These are phyloP conservation scores for Drosophila flavopinicola DNA, from an alignment of 2,888 invertebrate species.

Conservation along the genomic window DNA sequence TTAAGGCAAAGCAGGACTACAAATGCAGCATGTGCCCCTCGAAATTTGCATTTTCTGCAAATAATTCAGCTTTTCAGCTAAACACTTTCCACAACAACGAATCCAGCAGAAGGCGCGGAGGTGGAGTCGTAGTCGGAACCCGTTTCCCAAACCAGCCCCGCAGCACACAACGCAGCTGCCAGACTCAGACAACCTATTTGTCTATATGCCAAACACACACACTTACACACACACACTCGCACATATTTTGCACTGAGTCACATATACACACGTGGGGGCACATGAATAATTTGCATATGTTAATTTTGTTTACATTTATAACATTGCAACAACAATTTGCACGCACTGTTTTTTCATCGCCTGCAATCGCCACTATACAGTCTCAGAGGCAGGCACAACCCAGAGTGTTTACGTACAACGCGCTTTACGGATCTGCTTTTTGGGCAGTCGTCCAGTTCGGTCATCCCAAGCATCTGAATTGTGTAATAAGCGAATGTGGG, in stretches of 20 bases:
- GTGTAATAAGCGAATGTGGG: constrained; percentile 54
- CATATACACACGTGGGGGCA: constrained; percentile 42
- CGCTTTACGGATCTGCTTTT: constrained; percentile 54
- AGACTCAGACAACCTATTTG: constrained; percentile 53
- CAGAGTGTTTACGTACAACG: constrained; percentile 59
- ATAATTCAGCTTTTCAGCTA: constrained; percentile 52
- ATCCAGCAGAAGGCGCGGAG: background rate
- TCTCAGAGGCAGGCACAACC: constrained; percentile 1
- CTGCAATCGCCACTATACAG: constrained; percentile 60
- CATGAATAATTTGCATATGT: constrained; percentile 72
- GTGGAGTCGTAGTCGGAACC: background rate
- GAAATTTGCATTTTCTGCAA: constrained; percentile 62
- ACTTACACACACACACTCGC: constrained; percentile 23
- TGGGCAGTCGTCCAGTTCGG: constrained; percentile 6
- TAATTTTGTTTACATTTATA: constrained; percentile 78
- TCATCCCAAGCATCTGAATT: constrained; percentile 34
- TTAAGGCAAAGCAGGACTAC: constrained; percentile 9
- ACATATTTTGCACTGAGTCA: constrained; percentile 37
- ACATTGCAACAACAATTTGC: constrained; percentile 73
- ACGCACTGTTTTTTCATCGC: constrained; percentile 37
- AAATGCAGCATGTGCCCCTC: constrained; percentile 23
- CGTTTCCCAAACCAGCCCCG: constrained; percentile 4
- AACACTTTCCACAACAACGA: constrained; percentile 21
- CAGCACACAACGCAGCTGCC: background rate
- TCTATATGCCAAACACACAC: constrained; percentile 43